Evolutionary conservation across 2,797 vertebrate species (phyloP).

Genomic region (Dendrocincla fuliginosa): DNA sequence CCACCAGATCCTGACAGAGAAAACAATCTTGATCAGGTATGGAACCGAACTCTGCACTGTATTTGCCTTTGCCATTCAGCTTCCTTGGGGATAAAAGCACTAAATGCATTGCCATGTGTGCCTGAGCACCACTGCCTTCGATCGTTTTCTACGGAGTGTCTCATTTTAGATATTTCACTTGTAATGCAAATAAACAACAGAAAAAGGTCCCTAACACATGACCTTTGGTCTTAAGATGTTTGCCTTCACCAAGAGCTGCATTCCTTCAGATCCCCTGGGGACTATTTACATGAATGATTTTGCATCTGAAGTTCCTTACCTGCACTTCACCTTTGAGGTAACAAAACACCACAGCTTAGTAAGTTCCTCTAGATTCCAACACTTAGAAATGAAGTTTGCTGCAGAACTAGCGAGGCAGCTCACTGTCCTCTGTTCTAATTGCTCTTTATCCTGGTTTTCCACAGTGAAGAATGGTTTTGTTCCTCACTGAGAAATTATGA

Average conservation of each 20-base stretch:
- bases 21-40: neutral
- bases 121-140: neutral
- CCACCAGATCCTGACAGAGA: neutral
- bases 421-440: neutral
- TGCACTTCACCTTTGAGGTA: neutral
- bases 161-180: neutral
- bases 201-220: neutral
- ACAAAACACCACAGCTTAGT: neutral
- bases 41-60: neutral
- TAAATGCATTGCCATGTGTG: neutral
- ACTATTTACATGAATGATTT: neutral
- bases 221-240: neutral
- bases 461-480: fast-evolving
- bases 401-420: neutral
- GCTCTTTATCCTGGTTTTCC: neutral
- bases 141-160: neutral
- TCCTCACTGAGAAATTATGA: neutral
- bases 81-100: neutral
- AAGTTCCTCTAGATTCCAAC: neutral
- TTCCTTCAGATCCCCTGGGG: neutral
- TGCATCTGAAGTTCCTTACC: neutral
- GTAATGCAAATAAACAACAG: neutral
- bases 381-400: neutral
- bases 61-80: neutral
- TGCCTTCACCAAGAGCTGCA: neutral